These are phyloP conservation scores for Xiphydria camelus DNA, from an alignment of 2,888 invertebrate genomes.

Conservation along the genomic window DNA sequence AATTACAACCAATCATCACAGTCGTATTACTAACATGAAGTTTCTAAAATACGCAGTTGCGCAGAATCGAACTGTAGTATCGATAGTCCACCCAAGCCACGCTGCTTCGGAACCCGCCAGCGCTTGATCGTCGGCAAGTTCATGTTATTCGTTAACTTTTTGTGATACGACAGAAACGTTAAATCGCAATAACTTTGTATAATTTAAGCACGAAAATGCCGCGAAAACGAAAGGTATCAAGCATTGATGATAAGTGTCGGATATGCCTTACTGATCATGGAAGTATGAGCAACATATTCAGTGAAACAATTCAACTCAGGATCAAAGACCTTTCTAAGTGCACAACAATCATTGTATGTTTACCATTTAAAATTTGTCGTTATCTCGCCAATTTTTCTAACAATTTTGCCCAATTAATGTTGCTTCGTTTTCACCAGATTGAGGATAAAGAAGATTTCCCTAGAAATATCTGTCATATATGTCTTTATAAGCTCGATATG, in stretches of 20 bases:
- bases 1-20: too few species aligned
- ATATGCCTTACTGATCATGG: conserved; percentile 44
- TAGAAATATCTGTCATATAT: conserved; percentile 47
- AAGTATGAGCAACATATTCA: conserved; percentile 42
- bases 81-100: conserved; percentile 1
- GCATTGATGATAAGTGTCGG: conserved; percentile 43
- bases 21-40: too few species aligned
- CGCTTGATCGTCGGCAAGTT: neutral
- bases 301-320: conserved; percentile 34
- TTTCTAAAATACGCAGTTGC: too few species aligned
- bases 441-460: conserved; percentile 41
- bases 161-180: neutral
- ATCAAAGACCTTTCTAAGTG: conserved; percentile 43
- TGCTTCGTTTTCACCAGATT: conserved; percentile 33
- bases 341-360: conserved; percentile 45
- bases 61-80: neutral
- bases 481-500: conserved; percentile 51
- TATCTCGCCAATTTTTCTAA: neutral
- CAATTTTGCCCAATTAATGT: neutral
- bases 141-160: neutral
- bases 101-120: neutral
- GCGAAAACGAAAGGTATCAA: conserved; percentile 40
- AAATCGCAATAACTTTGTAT: neutral
- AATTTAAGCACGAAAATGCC: conserved; percentile 31
- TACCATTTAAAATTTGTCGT: neutral